phyloP scores from a whole-genome alignment of 2,797 vertebrate genomes.

The Phoebastria nigripes region DNA sequence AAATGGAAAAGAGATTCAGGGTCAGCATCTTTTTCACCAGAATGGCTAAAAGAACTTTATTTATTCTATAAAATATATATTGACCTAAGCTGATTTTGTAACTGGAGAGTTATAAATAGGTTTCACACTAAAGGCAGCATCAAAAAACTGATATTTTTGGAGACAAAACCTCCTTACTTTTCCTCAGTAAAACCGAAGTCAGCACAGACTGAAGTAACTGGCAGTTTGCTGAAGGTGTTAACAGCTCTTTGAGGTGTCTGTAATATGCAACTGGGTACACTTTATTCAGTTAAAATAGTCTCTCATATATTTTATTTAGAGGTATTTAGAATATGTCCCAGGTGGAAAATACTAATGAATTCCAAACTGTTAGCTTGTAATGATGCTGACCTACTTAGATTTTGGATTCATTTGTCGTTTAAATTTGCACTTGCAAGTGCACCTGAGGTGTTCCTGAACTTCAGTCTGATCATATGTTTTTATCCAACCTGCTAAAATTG shows the following conservation, averaged over 20 bases:
- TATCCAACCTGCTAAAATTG: background rate
- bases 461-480: background rate
- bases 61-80: background rate
- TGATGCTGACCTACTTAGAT: background rate
- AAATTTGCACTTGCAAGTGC: background rate
- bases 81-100: background rate
- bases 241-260: background rate
- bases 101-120: background rate
- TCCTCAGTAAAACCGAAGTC: background rate
- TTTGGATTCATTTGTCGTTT: background rate
- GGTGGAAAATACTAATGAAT: background rate
- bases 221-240: conserved; percentile 2
- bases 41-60: background rate
- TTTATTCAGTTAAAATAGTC: background rate
- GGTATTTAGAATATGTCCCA: background rate
- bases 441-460: background rate
- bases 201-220: background rate
- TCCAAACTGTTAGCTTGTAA: background rate
- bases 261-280: background rate
- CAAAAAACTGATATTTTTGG: background rate
- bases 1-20: background rate
- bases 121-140: background rate
- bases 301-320: background rate
- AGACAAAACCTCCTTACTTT: background rate
- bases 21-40: background rate